Conservation (phyloP, 2,113 vertebrate species). For the Tragelaphus strepsiceros region DNA sequence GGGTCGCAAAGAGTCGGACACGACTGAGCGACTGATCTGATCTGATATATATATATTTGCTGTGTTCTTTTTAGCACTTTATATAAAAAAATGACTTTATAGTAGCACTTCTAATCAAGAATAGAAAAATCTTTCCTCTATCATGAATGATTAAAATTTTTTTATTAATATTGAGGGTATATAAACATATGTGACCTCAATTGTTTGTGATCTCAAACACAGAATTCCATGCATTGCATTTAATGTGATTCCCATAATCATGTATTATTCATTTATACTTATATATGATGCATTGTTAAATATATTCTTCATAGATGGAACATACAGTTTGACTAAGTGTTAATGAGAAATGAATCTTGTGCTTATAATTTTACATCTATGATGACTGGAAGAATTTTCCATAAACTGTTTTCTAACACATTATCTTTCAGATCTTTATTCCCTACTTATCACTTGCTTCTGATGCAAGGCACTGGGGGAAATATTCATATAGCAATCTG, state of each 20-base stretch:
- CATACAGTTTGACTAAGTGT: not conserved
- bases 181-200: not conserved
- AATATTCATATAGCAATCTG: not conserved
- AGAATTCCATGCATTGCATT: not conserved
- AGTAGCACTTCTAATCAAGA: not conserved
- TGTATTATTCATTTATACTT: not conserved
- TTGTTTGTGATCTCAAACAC: not conserved
- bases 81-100: not conserved
- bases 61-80: not conserved
- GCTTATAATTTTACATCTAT: not conserved
- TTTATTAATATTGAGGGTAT: not conserved
- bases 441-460: not conserved
- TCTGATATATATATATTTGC: not conserved
- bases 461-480: not conserved
- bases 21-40: too few species aligned
- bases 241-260: not conserved
- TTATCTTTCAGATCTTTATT: not conserved
- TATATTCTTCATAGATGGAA: not conserved
- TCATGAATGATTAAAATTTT: not conserved
- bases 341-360: not conserved
- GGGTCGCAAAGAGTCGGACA: too few species aligned
- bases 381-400: not conserved
- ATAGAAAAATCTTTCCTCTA: not conserved
- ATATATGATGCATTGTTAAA: not conserved
- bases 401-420: not conserved